Evolutionary conservation across 2,797 vertebrate genomes (phyloP).

Genomic region (Coregonus ussuriensis): DNA sequence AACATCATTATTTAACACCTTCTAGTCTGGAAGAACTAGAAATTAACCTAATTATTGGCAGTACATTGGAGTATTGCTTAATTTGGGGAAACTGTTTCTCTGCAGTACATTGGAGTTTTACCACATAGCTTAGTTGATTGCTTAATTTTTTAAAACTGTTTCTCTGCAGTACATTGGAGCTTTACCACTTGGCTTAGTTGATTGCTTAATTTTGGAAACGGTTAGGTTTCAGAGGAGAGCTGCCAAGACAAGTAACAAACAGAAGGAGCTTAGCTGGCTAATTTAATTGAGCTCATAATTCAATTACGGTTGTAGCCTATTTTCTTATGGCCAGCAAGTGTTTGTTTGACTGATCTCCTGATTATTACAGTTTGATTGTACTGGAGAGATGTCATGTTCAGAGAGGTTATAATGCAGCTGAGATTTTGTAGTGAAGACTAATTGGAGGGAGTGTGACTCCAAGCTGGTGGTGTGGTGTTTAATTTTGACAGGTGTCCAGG

Average conservation of each 20-base stretch:
- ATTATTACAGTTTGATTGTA: background rate
- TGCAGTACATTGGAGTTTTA: background rate
- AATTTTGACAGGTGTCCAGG: conserved; percentile 6
- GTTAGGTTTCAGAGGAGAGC: too few relatives aligned
- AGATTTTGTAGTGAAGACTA: background rate
- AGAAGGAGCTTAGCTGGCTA: background rate
- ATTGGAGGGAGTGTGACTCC: conserved; percentile 16
- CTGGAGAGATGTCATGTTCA: background rate
- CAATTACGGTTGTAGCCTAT: too few relatives aligned
- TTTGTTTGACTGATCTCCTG: background rate
- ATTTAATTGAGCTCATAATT: background rate
- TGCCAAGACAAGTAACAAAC: background rate
- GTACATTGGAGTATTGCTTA: background rate
- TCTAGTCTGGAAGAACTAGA: too few relatives aligned
- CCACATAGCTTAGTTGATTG: background rate
- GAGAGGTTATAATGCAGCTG: background rate
- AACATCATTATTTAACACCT: too few relatives aligned
- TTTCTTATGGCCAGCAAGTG: background rate
- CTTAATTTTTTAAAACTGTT: too few relatives aligned
- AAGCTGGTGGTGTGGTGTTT: conserved; percentile 4
- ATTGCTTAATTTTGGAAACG: too few relatives aligned
- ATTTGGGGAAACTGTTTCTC: too few relatives aligned
- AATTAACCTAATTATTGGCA: too few relatives aligned
- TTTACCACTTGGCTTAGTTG: too few relatives aligned
- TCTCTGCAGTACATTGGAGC: too few relatives aligned